These are phyloP conservation scores for Anarsia innoxiella DNA, from an alignment of 2,888 invertebrate species.

Conservation along the genomic window DNA sequence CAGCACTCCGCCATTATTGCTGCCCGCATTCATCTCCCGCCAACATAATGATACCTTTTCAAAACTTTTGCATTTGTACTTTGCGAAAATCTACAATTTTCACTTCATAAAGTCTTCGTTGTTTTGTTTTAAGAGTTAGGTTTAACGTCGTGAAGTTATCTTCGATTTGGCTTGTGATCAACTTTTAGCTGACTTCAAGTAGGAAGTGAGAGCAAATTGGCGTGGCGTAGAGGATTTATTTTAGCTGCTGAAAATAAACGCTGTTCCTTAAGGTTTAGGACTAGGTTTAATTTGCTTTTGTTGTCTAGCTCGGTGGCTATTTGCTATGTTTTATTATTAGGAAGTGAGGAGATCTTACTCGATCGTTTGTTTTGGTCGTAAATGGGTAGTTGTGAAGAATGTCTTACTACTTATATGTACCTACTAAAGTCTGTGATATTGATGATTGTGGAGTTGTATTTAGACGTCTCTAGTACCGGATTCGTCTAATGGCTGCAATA, in stretches of 20 bases:
- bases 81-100: conserved; percentile 4
- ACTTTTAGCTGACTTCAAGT: conserved; percentile 2
- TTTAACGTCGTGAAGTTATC: background rate
- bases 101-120: conserved; percentile 2
- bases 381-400: too few relatives aligned
- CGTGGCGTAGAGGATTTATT: conserved; percentile 17
- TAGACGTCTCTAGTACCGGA: too few relatives aligned
- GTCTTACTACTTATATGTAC: too few relatives aligned
- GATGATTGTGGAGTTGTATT: too few relatives aligned
- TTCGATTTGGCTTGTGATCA: too few relatives aligned
- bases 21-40: conserved; percentile 20
- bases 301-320: conserved; percentile 3
- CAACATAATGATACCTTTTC: conserved; percentile 25
- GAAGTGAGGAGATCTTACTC: too few relatives aligned
- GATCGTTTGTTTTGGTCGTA: too few relatives aligned
- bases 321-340: background rate
- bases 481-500: too few relatives aligned
- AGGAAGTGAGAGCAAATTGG: conserved; percentile 20
- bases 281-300: conserved; percentile 3
- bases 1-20: conserved; percentile 23
- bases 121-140: background rate
- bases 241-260: conserved; percentile 8
- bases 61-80: background rate
- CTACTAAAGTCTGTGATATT: too few relatives aligned
- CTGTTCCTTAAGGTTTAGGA: background rate